Base-by-base conservation (phyloP, 2,113 vertebrate species). In the Seriola rivoliana region DNA sequence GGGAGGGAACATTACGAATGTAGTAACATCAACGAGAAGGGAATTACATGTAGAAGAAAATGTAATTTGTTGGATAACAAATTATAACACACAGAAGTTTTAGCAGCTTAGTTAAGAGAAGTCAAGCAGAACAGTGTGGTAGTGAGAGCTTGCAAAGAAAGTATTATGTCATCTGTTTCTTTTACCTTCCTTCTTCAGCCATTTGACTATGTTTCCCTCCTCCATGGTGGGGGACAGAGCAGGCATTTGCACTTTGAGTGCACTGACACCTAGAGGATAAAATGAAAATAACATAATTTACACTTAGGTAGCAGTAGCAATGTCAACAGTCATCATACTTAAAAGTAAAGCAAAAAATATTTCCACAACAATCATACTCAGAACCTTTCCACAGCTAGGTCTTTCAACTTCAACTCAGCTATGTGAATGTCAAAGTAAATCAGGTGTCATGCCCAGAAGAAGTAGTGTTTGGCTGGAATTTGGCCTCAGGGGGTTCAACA, bases 201-300 rank as follows among this genome's bases (percentile, higher is more conserved):
- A 99, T 92, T 97, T 99, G 81, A 99, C 96, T 36, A 99, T 95
- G 85, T 96, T 99, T 80, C 98, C 98, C 92, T 97, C 95, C 91
- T 98, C 98, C 98, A 99, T 99, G 12, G 98, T 99, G 65, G 98
- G 98, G 32, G 98, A 99, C n/a, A 99, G 95, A 0, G 98, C 98
- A 1, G 98, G 98, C 98, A 99, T 99, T 76, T 97, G 77, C 74
- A 99, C 93, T 91, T 97, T 96, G 88, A 98, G 85, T 81, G 95
- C 92, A 71, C 95, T 94, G 11, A 87, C 94, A 85, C 94, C 98
- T 99, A 90, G 34, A 95, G 95, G 90, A 93, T 0, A 86, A 0
- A 93, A 62, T 88, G 29, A 84, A 54, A 54, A 91, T 1, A 60
- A 21, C 42, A 84, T 8, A 44, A 29, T 6, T 80, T 40, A 65